These are phyloP conservation scores for Lypha dubia DNA, from an alignment of 2,888 invertebrate species.

Conservation along the genomic window DNA sequence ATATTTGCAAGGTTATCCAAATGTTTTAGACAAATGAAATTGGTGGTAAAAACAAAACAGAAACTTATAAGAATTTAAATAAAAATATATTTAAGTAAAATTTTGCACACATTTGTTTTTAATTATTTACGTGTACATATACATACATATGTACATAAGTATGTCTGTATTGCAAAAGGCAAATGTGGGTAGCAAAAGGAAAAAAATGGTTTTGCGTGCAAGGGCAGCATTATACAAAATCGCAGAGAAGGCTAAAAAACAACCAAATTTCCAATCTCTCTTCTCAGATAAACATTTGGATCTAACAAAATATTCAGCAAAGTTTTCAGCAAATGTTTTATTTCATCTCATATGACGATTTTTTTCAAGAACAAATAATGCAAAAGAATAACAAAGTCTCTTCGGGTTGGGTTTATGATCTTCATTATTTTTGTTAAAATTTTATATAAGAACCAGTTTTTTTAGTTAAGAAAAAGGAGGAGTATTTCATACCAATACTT, in stretches of 20 bases:
- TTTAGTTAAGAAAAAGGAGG: background rate
- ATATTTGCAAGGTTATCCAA: slow-evolving; percentile 62
- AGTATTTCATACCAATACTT: background rate
- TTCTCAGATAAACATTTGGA: background rate
- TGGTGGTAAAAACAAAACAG: slow-evolving; percentile 40
- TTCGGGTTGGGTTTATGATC: background rate
- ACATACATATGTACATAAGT: no score
- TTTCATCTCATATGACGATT: slow-evolving; percentile 6
- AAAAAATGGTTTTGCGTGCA: slow-evolving; percentile 8
- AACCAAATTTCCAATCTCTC: slow-evolving; percentile 24
- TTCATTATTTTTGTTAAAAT: background rate
- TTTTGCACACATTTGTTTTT: slow-evolving; percentile 42
- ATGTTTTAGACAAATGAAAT: slow-evolving; percentile 58
- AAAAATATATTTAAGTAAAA: slow-evolving; percentile 32
- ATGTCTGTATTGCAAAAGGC: slow-evolving; percentile 4
- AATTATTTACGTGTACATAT: slow-evolving; percentile 10
- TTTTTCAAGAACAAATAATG: slow-evolving; percentile 5
- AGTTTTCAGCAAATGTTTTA: slow-evolving; percentile 19
- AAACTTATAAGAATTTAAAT: slow-evolving; percentile 43
- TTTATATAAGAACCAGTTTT: slow-evolving; percentile 10
- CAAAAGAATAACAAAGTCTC: slow-evolving; percentile 1
- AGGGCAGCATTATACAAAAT: slow-evolving; percentile 24
- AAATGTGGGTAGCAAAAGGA: background rate
- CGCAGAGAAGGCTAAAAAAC: slow-evolving; percentile 17
- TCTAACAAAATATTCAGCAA: background rate